Evolutionary conservation across 2,113 vertebrate genomes (phyloP).

Genomic region (Alligator mississippiensis): DNA sequence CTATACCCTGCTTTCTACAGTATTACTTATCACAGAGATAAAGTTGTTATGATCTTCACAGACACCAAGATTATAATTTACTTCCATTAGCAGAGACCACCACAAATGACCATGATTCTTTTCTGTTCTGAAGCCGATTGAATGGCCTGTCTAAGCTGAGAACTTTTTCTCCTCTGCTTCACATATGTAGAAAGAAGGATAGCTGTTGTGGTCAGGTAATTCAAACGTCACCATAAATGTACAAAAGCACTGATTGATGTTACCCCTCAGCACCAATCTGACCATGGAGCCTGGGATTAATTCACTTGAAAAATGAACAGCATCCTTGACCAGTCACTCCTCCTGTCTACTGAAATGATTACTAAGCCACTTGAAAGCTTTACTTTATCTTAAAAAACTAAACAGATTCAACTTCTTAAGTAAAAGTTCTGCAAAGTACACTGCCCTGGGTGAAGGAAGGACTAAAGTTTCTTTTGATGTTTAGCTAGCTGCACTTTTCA

Average conservation of each 20-base stretch:
- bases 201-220: background rate
- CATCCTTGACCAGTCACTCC: constrained; percentile 27
- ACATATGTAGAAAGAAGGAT: background rate
- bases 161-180: background rate
- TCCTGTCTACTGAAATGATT: constrained; percentile 26
- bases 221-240: background rate
- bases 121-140: background rate
- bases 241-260: constrained; percentile 29
- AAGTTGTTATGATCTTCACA: background rate
- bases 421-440: constrained; percentile 38
- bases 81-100: background rate
- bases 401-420: constrained; percentile 59
- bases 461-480: constrained; percentile 68
- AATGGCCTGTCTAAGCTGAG: background rate
- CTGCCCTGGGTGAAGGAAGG: constrained; percentile 60
- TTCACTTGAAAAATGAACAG: constrained; percentile 24
- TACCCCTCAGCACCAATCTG: background rate
- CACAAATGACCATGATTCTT: background rate
- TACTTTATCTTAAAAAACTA: constrained; percentile 49
- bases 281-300: constrained; percentile 12
- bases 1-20: background rate
- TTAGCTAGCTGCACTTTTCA: constrained; percentile 48
- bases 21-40: background rate
- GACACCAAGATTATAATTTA: background rate
- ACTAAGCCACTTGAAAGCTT: constrained; percentile 51